Evolutionary conservation across 2,888 invertebrate species (phyloP).

Genomic region (Clanis bilineata): DNA sequence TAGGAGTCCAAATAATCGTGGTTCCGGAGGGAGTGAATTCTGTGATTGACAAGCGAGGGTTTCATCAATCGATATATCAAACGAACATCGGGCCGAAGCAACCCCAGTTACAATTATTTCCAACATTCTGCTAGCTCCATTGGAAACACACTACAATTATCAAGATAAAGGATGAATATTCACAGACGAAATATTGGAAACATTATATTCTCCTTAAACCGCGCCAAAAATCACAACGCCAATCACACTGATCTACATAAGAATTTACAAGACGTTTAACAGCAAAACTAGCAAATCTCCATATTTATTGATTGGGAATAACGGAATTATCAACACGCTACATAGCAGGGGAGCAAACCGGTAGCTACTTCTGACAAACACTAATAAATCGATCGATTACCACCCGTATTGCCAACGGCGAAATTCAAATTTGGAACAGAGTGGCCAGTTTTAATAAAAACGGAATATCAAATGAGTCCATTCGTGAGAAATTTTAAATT

Average conservation of each 20-base stretch:
- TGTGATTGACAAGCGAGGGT: not conserved
- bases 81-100: not conserved
- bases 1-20: no score
- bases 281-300: not conserved
- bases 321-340: not conserved
- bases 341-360: not conserved
- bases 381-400: slow-evolving; percentile 28
- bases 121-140: not conserved
- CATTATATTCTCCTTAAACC: no score
- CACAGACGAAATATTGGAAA: no score
- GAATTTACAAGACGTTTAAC: not conserved
- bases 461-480: slow-evolving; percentile 23
- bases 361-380: not conserved
- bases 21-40: not conserved
- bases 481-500: slow-evolving; percentile 3
- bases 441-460: slow-evolving; percentile 21
- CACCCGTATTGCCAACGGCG: slow-evolving; percentile 28
- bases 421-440: slow-evolving; percentile 24
- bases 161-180: no score
- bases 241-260: not conserved
- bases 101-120: not conserved
- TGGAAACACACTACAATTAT: not conserved
- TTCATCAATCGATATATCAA: not conserved
- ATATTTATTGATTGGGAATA: not conserved
- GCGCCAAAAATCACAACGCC: not conserved